Evolutionary conservation across 2,797 vertebrate genomes (phyloP).

Genomic region (Buphagus erythrorhynchus): DNA sequence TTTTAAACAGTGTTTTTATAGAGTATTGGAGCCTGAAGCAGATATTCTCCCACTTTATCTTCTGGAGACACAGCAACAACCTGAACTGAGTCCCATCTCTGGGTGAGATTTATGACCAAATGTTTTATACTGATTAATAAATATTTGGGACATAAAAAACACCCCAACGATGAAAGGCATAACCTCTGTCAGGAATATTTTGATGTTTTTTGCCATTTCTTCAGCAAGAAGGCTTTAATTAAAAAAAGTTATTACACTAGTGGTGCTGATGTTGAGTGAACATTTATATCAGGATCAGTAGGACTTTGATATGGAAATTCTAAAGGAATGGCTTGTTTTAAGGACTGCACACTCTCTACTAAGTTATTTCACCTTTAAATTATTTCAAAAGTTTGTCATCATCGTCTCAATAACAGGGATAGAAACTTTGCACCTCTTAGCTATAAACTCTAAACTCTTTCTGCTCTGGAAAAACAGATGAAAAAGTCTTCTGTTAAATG

Average conservation of each 20-base stretch:
- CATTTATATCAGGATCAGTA: neutral
- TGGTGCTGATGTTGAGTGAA: neutral
- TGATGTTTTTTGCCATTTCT: neutral
- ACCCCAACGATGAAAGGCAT: neutral
- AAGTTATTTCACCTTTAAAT: neutral
- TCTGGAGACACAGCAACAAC: neutral
- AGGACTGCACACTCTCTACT: neutral
- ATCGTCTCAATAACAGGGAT: neutral
- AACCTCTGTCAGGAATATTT: neutral
- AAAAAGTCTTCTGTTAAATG: neutral
- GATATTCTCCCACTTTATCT: neutral
- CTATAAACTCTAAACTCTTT: neutral
- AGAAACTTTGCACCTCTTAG: neutral
- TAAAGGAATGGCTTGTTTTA: slow-evolving; percentile 26
- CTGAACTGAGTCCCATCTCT: neutral
- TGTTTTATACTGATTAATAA: neutral
- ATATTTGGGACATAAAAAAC: neutral
- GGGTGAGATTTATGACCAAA: neutral
- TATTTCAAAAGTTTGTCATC: neutral
- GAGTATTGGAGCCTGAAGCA: neutral
- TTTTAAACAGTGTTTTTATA: neutral
- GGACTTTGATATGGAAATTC: slow-evolving; percentile 13
- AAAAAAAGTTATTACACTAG: neutral
- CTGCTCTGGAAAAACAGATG: neutral
- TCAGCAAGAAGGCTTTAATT: neutral